A percentile compares a stretch with the other conserved stretches of the same genome.
These are phyloP conservation scores for Caenorhabditis sp. DNA, from an alignment of 2,888 invertebrate species.

Conservation along the genomic window DNA sequence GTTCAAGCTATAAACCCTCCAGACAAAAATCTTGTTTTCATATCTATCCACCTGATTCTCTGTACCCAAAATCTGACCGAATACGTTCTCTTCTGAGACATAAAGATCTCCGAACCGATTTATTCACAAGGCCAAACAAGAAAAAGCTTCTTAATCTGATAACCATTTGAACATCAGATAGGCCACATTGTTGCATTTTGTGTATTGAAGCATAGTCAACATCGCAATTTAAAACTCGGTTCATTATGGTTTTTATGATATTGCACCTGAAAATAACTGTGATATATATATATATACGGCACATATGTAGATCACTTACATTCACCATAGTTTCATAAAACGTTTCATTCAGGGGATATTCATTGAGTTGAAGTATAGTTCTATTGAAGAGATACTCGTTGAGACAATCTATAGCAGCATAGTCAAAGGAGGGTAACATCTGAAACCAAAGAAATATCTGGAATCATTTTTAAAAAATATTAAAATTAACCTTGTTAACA, in stretches of 20 bases:
- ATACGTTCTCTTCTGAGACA: not conserved
- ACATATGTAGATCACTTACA: conserved; percentile 20
- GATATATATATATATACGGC: no score
- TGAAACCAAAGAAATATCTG: no score
- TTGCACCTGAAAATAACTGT: conserved; percentile 12
- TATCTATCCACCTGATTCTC: no score
- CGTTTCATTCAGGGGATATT: conserved; percentile 31
- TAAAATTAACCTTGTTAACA: conserved; percentile 31
- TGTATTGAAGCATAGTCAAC: conserved; percentile 1
- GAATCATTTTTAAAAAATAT: no score
- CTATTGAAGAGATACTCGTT: conserved; percentile 48
- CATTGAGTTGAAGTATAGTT: conserved; percentile 27
- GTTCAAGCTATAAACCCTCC: no score
- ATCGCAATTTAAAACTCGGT: conserved; percentile 20
- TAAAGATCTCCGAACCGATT: no score
- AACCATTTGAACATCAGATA: no score
- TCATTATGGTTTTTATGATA: conserved; percentile 27
- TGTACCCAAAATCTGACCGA: no score
- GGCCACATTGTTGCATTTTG: not conserved
- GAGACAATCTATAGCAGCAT: conserved; percentile 43
- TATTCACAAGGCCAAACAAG: no score
- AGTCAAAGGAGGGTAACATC: conserved; percentile 46
- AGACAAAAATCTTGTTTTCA: no score
- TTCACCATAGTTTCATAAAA: conserved; percentile 42
- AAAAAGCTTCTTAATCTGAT: not conserved